Evolutionary conservation across 2,888 invertebrate species (phyloP), one percentile per base, ranked within the genome.

Genomic region (Pristionchus fissidentatus): DNA sequence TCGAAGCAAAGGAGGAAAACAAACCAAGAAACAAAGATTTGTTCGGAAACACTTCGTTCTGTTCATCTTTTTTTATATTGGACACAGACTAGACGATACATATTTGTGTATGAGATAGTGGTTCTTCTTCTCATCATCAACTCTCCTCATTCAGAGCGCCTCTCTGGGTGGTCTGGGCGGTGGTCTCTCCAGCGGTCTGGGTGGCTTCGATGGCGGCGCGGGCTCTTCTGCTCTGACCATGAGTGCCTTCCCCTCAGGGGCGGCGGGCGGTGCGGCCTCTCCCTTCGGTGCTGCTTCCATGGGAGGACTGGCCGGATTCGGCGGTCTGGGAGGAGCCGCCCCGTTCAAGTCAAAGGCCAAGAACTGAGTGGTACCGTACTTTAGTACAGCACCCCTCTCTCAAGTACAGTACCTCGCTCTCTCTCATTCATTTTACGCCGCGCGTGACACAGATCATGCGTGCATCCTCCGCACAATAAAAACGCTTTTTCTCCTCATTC

Each of bases 321-420:
- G 38, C 10, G 57, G 57, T 29, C 29, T 60, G 22, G 70, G 70
- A n/a, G 41, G n/a, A 0, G 70, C n/a, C 1, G 70, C 38, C 55
- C 55, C 55, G 19, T 70, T 70, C 41, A 70, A 70, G 70, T n/a
- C 38, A n/a, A 70, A 70, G 41, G 62, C 62, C 15, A 70, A 70
- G 70, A 70, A 70, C 70, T 70, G 43, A 38, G 62, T 38, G 62
- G 38, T 66, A 49, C 19, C 49, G 19, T 49, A 49, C 49, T 49
- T 10, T 49, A 49, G 19, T 49, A 49, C 49, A 49, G 62, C 32
- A 22, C 38, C 19, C 7, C 35, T 35, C 62, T 70, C 70, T 70
- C 13, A 55, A 15, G 13, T 49, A 13, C 49, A 13, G 19, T 49
- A 49, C 49, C 8, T 55, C 55, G 3, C 55, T 19, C 55, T n/a